Evolutionary conservation across 2,113 vertebrate genomes (phyloP).

Genomic region (Heterochromis multidens): DNA sequence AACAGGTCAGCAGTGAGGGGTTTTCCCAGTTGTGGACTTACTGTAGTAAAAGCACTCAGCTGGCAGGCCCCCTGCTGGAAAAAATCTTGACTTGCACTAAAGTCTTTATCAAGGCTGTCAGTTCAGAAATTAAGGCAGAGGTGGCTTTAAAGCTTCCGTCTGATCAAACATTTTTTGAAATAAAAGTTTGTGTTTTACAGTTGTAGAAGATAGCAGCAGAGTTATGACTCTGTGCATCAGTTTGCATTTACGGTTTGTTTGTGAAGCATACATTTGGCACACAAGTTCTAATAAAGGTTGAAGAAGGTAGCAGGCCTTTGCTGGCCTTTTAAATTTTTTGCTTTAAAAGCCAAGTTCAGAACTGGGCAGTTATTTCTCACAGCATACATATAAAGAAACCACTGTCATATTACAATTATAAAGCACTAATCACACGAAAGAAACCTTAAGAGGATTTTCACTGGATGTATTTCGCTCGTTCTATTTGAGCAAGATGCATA

Average conservation of each 20-base stretch:
- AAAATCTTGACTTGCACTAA: slow-evolving; percentile 10
- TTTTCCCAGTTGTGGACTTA: slow-evolving; percentile 9
- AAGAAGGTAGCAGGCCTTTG: background rate
- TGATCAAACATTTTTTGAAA: background rate
- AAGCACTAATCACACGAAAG: background rate
- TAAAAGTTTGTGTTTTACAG: background rate
- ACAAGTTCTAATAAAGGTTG: background rate
- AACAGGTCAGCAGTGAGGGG: background rate
- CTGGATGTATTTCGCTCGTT: background rate
- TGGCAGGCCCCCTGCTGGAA: slow-evolving; percentile 21
- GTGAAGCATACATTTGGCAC: background rate
- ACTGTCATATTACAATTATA: background rate
- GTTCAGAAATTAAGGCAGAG: background rate
- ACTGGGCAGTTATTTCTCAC: background rate
- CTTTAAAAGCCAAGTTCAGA: background rate
- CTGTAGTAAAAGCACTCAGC: slow-evolving; percentile 16
- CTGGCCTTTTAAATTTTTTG: background rate
- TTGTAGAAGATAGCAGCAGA: background rate
- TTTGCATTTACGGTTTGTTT: background rate
- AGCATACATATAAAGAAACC: background rate
- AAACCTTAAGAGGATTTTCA: background rate
- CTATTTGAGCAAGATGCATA: background rate
- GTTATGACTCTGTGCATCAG: background rate
- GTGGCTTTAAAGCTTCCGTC: background rate
- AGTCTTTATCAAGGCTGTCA: background rate